Conservation (phyloP, 64 coral and sea anemone genomes). For the Stichodactyla mertensii region DNA sequence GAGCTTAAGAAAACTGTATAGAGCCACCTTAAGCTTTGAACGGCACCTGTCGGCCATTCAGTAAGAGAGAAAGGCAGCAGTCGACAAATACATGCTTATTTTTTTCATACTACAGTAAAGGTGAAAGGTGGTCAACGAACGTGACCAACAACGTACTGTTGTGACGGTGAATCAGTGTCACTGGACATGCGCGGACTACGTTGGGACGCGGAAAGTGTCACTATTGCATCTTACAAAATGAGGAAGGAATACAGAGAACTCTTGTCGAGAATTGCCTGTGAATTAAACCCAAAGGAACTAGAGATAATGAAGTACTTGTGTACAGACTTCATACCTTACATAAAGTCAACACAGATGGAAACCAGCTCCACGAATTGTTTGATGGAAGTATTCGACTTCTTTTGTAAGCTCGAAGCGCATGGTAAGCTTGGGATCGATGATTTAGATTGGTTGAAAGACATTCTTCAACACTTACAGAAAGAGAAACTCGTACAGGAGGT, state of each 20-base stretch:
- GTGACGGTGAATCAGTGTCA: too few species aligned
- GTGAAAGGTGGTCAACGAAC: too few species aligned
- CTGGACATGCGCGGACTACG: too few species aligned
- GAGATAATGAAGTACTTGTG: slow-evolving; percentile 22
- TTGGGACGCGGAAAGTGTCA: neutral
- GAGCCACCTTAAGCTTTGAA: too few species aligned
- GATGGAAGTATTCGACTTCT: slow-evolving; percentile 23
- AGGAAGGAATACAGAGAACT: slow-evolving; percentile 13
- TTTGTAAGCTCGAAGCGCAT: slow-evolving; percentile 13
- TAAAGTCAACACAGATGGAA: neutral
- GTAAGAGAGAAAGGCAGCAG: too few species aligned
- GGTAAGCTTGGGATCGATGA: neutral
- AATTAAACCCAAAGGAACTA: slow-evolving; percentile 1
- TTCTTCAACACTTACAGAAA: neutral
- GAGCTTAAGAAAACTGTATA: too few species aligned
- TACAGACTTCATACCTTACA: slow-evolving; percentile 6
- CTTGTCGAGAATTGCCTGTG: neutral
- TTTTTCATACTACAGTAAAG: too few species aligned
- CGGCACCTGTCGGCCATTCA: too few species aligned
- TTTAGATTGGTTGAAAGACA: neutral
- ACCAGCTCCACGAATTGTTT: neutral
- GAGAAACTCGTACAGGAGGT: neutral
- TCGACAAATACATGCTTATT: too few species aligned
- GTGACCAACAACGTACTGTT: too few species aligned
- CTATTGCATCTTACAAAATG: neutral